phyloP scores from a whole-genome alignment of 2,888 invertebrate genomes.

The Sinelater perroti region DNA sequence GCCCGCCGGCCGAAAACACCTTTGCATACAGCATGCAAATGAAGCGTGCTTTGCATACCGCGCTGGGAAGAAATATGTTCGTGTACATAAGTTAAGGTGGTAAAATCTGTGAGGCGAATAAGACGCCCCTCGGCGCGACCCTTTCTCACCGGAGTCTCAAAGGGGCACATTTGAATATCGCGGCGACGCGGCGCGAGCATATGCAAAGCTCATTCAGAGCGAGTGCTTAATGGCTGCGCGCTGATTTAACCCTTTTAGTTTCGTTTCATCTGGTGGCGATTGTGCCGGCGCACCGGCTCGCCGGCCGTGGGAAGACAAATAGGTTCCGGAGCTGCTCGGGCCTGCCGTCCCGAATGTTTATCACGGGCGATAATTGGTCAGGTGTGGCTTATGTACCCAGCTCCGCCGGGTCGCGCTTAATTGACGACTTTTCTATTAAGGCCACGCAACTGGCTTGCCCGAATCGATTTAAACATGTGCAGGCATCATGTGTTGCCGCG shows the following conservation, averaged over 20 bases:
- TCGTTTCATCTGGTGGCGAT: slow-evolving; percentile 28
- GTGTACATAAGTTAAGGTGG: slow-evolving; percentile 33
- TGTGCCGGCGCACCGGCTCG: slow-evolving; percentile 36
- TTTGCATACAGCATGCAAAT: slow-evolving; percentile 21
- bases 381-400: slow-evolving; percentile 47
- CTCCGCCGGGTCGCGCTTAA: slow-evolving; percentile 15
- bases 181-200: slow-evolving; percentile 33
- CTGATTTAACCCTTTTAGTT: slow-evolving; percentile 43
- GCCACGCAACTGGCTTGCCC: not conserved
- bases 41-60: slow-evolving; percentile 35
- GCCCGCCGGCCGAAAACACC: not conserved
- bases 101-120: slow-evolving; percentile 28
- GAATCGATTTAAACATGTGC: too few relatives aligned
- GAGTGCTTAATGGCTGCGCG: slow-evolving; percentile 25
- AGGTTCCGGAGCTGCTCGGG: slow-evolving; percentile 40
- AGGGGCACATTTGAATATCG: slow-evolving; percentile 43
- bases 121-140: slow-evolving; percentile 38
- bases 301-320: slow-evolving; percentile 49
- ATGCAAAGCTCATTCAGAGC: slow-evolving; percentile 36
- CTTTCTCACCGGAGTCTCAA: slow-evolving; percentile 37
- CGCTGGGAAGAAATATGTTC: slow-evolving; percentile 33
- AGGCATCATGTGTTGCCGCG: too few relatives aligned
- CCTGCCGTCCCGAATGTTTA: slow-evolving; percentile 49
- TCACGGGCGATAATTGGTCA: slow-evolving; percentile 53
- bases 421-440: slow-evolving; percentile 16